These are phyloP conservation scores for Pipistrellus pipistrellus DNA, from an alignment of 2,797 vertebrate species.

Conservation along the genomic window DNA sequence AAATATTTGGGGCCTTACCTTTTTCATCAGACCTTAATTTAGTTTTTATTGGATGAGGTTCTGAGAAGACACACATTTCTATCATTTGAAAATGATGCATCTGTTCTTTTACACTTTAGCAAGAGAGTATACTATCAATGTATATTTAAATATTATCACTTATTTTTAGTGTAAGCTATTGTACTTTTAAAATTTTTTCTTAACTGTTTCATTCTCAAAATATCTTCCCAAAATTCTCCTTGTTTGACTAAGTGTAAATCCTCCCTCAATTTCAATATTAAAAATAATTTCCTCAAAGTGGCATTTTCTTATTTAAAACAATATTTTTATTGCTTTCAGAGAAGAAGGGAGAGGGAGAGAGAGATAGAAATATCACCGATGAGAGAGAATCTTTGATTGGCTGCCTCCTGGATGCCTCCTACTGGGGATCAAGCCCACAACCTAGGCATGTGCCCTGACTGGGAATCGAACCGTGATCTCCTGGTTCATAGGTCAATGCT, in stretches of 20 bases:
- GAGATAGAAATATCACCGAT: no score
- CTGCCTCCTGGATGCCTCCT: no score
- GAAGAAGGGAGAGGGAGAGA: no score
- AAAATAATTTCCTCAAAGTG: neutral
- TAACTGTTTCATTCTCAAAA: neutral
- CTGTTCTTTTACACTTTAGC: neutral
- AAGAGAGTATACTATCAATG: neutral
- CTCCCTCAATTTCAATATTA: constrained; percentile 26
- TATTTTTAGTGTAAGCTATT: constrained; percentile 36
- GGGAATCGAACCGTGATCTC: no score
- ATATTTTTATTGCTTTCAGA: no score
- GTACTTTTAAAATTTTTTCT: neutral
- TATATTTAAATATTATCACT: neutral
- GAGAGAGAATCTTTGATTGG: no score
- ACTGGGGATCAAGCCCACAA: no score
- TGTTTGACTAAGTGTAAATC: constrained; percentile 14
- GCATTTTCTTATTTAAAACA: constrained; percentile 16
- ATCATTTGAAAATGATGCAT: neutral
- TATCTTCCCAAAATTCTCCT: neutral
- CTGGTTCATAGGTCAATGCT: no score
- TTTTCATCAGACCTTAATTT: constrained; percentile 2
- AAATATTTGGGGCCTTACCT: neutral
- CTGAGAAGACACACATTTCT: neutral
- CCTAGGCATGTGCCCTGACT: no score
- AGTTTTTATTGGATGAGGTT: neutral